These are phyloP conservation scores for Leptinotarsa haldemani DNA, from an alignment of 2,888 invertebrate species.

Conservation along the genomic window DNA sequence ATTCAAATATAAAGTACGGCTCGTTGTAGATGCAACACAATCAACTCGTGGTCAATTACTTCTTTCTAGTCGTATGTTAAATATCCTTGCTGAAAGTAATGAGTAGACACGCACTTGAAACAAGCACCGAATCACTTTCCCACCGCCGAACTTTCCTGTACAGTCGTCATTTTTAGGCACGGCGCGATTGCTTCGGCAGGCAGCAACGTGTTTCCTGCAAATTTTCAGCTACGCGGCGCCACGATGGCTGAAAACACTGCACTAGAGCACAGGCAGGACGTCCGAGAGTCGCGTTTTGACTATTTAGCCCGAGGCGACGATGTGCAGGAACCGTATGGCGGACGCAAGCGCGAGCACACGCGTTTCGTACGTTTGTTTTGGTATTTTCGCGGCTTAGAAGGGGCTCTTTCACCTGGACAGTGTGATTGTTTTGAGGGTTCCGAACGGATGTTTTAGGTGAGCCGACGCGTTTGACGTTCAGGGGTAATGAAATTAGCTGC, in stretches of 20 bases:
- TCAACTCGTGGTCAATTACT: neutral
- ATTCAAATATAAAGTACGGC: too few relatives aligned
- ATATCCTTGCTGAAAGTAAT: neutral
- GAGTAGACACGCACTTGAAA: neutral
- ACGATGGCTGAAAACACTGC: slow-evolving; percentile 16
- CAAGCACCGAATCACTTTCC: neutral
- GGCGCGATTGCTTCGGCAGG: neutral
- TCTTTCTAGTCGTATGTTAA: neutral
- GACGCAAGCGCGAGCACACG: slow-evolving; percentile 15
- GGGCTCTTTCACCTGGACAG: slow-evolving; percentile 10
- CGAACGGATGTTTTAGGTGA: slow-evolving; percentile 1
- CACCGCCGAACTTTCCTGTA: neutral
- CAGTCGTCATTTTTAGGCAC: neutral
- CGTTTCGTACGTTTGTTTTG: slow-evolving; percentile 6
- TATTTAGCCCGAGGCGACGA: slow-evolving; percentile 21
- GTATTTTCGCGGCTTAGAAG: slow-evolving; percentile 17
- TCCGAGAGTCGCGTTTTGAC: slow-evolving; percentile 20
- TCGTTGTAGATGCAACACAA: neutral
- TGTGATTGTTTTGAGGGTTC: neutral
- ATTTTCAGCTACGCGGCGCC: slow-evolving; percentile 2
- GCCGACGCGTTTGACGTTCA: neutral
- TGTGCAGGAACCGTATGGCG: neutral
- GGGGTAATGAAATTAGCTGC: neutral
- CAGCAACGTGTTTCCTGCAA: slow-evolving; percentile 6
- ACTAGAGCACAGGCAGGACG: slow-evolving; percentile 15